phyloP scores from a whole-genome alignment of 2,113 vertebrate genomes.

The Pungitius pungitius region DNA sequence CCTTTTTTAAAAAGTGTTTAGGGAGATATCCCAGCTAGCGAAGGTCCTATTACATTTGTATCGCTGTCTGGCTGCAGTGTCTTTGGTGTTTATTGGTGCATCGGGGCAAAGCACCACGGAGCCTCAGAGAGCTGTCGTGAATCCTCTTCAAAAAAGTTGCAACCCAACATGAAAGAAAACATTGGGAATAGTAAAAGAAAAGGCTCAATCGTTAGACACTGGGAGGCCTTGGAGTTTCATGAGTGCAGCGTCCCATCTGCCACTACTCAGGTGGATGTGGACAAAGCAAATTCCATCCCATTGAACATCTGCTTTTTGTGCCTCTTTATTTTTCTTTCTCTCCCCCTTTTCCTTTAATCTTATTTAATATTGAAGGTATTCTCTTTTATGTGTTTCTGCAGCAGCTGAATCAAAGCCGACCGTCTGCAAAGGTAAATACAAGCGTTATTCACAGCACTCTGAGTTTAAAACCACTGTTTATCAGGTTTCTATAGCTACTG shows the following conservation, averaged over 20 bases:
- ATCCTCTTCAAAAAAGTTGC: conserved; percentile 19
- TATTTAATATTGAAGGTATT: conserved; percentile 50
- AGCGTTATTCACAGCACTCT: not conserved
- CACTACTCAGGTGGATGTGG: conserved; percentile 43
- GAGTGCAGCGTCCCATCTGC: conserved; percentile 26
- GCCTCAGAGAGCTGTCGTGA: conserved; percentile 43
- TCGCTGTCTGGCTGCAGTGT: conserved; percentile 45
- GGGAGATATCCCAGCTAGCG: conserved; percentile 40
- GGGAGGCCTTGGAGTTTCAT: conserved; percentile 53
- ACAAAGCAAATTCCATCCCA: conserved; percentile 54
- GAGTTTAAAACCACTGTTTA: conserved; percentile 7
- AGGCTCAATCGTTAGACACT: conserved; percentile 50
- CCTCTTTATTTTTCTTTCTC: not conserved
- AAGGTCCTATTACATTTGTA: conserved; percentile 45
- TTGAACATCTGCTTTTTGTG: conserved; percentile 21
- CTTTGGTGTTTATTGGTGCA: conserved; percentile 54
- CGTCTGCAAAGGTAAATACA: conserved; percentile 66
- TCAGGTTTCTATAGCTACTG: not conserved
- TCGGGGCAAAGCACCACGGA: conserved; percentile 37
- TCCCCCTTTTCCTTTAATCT: conserved; percentile 41
- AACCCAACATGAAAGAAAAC: conserved; percentile 42
- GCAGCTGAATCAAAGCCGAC: conserved; percentile 41
- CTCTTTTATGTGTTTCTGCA: conserved; percentile 58
- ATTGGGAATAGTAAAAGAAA: conserved; percentile 51
- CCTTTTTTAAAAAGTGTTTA: conserved; percentile 29